These are phyloP conservation scores for Ptychoptera albimana DNA, from an alignment of 2,888 invertebrate genomes.

Conservation along the genomic window DNA sequence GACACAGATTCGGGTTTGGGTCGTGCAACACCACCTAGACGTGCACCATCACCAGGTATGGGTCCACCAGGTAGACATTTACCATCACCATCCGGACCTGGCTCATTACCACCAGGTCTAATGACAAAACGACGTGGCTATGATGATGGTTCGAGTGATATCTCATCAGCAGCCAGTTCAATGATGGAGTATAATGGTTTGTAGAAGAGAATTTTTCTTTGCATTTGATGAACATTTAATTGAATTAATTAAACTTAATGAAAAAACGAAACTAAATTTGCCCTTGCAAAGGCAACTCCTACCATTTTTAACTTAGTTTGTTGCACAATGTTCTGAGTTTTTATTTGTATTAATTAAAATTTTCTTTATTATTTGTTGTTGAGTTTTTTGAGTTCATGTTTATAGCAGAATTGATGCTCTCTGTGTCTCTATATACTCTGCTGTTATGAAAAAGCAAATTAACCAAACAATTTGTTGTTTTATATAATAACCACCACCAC, in stretches of 20 bases:
- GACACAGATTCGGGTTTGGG: slow-evolving; percentile 76
- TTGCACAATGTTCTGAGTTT: too few species aligned
- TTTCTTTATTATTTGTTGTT: too few species aligned
- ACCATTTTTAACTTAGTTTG: too few species aligned
- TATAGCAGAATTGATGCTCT: not conserved
- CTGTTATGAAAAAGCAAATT: slow-evolving; percentile 6
- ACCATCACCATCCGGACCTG: slow-evolving; percentile 73
- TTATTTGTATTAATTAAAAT: too few species aligned
- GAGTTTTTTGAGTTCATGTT: too few species aligned
- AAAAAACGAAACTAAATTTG: not conserved
- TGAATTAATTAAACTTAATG: too few species aligned
- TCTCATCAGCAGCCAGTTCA: slow-evolving; percentile 67
- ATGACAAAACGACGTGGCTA: slow-evolving; percentile 53
- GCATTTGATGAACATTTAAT: not conserved
- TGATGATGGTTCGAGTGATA: slow-evolving; percentile 69
- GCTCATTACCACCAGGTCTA: slow-evolving; percentile 58
- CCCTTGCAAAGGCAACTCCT: too few species aligned
- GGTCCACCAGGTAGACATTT: slow-evolving; percentile 49
- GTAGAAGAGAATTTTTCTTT: slow-evolving; percentile 16
- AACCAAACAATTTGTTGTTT: too few species aligned
- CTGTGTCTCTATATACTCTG: slow-evolving; percentile 1
- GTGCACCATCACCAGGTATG: slow-evolving; percentile 75
- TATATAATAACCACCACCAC: too few species aligned
- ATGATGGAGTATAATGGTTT: slow-evolving; percentile 77
- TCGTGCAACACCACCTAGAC: slow-evolving; percentile 70